Conservation (phyloP, 2,888 invertebrate species). For the Anoplius nigerrimus region DNA sequence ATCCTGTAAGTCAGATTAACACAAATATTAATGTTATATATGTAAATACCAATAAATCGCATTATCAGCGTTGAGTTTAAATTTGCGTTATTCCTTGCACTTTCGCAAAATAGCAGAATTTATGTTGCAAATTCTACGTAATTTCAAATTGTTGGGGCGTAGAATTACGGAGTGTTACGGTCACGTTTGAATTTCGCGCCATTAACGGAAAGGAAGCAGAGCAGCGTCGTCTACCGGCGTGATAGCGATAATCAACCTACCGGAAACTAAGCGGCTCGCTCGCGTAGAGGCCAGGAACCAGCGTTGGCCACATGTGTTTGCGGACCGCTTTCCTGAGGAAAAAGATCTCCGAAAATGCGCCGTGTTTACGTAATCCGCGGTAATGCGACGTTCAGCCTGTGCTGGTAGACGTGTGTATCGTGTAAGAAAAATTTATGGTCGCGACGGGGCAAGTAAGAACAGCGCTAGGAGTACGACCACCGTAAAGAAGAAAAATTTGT, state of each 20-base stretch:
- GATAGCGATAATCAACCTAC: constrained; percentile 40
- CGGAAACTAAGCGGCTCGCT: constrained; percentile 62
- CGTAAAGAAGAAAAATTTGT: constrained; percentile 36
- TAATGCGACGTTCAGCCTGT: constrained; percentile 49
- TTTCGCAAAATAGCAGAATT: no score
- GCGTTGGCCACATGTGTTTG: constrained; percentile 68
- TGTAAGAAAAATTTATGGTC: constrained; percentile 12
- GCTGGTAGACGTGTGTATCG: constrained; percentile 30
- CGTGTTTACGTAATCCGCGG: constrained; percentile 69
- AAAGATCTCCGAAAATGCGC: constrained; percentile 63
- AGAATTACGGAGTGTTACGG: neutral
- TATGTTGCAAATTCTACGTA: no score
- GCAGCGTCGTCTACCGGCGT: constrained; percentile 29
- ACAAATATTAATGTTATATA: no score
- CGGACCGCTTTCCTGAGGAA: constrained; percentile 52
- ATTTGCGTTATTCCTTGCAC: no score
- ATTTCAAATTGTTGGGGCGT: no score
- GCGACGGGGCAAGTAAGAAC: constrained; percentile 9
- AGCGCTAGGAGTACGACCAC: constrained; percentile 7
- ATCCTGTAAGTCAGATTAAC: no score
- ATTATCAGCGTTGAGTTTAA: no score
- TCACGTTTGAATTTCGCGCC: neutral
- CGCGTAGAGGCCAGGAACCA: constrained; percentile 60
- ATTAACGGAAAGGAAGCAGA: constrained; percentile 23
- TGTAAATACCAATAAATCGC: no score